Evolutionary conservation across 2,113 vertebrate species (phyloP).

Genomic region (Scortum barcoo): DNA sequence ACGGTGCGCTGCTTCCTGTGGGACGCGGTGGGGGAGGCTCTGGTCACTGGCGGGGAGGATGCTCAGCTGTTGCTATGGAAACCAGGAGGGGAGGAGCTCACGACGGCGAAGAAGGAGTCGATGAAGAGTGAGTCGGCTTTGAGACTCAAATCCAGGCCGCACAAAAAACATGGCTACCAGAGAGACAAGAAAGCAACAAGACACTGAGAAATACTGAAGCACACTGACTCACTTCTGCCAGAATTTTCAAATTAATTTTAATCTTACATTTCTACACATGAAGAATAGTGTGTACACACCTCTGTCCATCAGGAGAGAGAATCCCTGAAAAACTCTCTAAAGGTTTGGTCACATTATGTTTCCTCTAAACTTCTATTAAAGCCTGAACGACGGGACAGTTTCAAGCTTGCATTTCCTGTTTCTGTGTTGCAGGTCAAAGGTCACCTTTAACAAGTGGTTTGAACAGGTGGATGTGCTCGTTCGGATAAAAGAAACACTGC

Average conservation of each 20-base stretch:
- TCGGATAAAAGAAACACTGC: too few relatives aligned
- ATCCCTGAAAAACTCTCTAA: neutral
- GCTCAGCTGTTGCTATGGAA: conserved; percentile 93
- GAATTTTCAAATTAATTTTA: neutral
- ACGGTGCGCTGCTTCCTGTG: conserved; percentile 91
- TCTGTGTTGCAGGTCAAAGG: too few relatives aligned
- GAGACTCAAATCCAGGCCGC: conserved; percentile 87
- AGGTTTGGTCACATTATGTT: neutral
- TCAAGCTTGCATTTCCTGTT: too few relatives aligned
- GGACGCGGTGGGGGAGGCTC: conserved; percentile 79
- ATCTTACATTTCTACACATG: neutral
- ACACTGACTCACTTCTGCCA: neutral
- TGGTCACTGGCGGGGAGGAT: conserved; percentile 95
- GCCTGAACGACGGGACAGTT: too few relatives aligned
- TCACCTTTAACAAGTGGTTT: too few relatives aligned
- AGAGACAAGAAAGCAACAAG: conserved; percentile 69
- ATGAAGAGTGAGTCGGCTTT: conserved; percentile 88
- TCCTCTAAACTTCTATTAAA: too few relatives aligned
- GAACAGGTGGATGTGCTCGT: too few relatives aligned
- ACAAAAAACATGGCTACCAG: conserved; percentile 80
- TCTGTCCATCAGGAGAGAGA: too few relatives aligned
- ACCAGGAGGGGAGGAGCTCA: conserved; percentile 83
- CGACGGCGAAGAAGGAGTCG: conserved; percentile 78
- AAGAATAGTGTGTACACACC: neutral
- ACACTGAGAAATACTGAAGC: too few relatives aligned